These are phyloP conservation scores for Nomia melanderi DNA, from an alignment of 1,140 invertebrate species.

Conservation along the genomic window DNA sequence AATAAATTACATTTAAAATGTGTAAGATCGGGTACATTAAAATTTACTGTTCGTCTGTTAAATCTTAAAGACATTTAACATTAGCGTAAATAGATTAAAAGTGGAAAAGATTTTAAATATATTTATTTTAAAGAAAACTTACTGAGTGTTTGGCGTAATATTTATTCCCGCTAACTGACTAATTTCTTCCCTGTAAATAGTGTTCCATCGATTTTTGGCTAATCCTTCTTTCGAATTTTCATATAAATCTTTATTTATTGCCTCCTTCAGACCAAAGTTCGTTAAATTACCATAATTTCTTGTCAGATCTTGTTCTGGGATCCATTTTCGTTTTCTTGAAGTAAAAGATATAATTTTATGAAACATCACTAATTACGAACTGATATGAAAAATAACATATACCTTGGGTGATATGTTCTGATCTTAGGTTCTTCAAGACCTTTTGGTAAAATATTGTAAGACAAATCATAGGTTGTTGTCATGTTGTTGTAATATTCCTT, in stretches of 20 bases:
- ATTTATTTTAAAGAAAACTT: constrained; percentile 18
- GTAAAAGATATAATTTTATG: constrained; percentile 3
- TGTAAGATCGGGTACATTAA: constrained; percentile 56
- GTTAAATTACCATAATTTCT: constrained; percentile 48
- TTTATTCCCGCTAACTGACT: neutral
- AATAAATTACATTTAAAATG: constrained; percentile 35
- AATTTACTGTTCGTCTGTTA: constrained; percentile 37
- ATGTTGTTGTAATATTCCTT: constrained; percentile 57
- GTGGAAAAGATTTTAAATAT: neutral
- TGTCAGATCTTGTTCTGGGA: constrained; percentile 46
- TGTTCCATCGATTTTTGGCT: constrained; percentile 19
- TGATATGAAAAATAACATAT: neutral
- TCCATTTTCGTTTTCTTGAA: constrained; percentile 52
- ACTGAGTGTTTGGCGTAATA: neutral
- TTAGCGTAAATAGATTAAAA: neutral
- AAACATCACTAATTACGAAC: neutral
- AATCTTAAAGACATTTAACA: constrained; percentile 41
- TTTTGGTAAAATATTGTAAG: constrained; percentile 53
- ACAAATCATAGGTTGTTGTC: constrained; percentile 56
- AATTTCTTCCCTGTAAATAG: constrained; percentile 32
- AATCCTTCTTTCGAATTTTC: constrained; percentile 27
- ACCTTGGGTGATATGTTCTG: constrained; percentile 58
- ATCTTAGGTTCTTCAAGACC: constrained; percentile 24
- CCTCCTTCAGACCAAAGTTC: constrained; percentile 29
- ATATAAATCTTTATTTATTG: constrained; percentile 2